A percentile compares a stretch with the other conserved stretches of the same genome.
Conservation (phyloP, 2,113 vertebrate species). For the Actinemys pallida region DNA sequence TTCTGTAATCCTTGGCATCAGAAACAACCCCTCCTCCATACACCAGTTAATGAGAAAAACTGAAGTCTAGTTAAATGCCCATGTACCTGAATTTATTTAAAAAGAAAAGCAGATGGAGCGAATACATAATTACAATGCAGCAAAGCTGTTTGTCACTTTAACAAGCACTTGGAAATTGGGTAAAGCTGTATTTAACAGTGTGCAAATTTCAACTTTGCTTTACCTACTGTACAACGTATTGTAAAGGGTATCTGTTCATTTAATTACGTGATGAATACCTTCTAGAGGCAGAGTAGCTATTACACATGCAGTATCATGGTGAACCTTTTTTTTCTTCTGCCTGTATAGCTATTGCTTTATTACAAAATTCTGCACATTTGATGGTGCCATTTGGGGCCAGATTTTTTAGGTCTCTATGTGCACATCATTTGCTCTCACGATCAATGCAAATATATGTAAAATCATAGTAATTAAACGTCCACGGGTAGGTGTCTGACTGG, state of each 20-base stretch:
- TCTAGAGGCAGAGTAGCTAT: constrained; percentile 3
- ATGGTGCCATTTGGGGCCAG: background rate
- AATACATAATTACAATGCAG: background rate
- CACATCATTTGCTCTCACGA: accelerated
- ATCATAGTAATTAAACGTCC: background rate
- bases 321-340: accelerated
- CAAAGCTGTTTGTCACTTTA: constrained; percentile 21
- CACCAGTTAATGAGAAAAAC: background rate
- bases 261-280: constrained; percentile 36
- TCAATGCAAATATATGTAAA: background rate
- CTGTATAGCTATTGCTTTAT: background rate
- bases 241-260: constrained; percentile 14
- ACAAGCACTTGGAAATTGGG: background rate
- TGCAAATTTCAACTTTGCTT: constrained; percentile 1
- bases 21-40: background rate
- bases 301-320: constrained; percentile 8
- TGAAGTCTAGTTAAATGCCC: background rate
- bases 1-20: constrained; percentile 7
- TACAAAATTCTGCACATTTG: accelerated
- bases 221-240: background rate
- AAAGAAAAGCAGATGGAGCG: constrained; percentile 5
- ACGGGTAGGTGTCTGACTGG: background rate
- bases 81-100: constrained; percentile 19
- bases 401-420: background rate
- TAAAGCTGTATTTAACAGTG: constrained; percentile 26